These are phyloP conservation scores for Drosophila niveifrons DNA, from an alignment of 2,888 invertebrate species.

Conservation along the genomic window DNA sequence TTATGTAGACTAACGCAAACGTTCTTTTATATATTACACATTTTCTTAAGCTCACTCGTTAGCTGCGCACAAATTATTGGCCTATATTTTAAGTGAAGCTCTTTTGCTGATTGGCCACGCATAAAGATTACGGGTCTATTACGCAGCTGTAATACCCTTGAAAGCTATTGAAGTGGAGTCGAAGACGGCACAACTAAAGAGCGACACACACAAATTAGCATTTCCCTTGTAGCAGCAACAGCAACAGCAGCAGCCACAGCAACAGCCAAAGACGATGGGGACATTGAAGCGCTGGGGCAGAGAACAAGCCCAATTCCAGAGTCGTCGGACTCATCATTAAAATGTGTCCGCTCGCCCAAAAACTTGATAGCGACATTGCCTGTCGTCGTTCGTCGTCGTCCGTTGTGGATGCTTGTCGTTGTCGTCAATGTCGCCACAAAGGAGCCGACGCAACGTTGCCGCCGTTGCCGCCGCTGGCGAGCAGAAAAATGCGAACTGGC, in stretches of 20 bases:
- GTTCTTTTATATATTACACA: background rate
- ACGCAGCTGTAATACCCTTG: conserved; percentile 35
- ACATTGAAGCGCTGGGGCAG: conserved; percentile 14
- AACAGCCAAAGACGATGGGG: conserved; percentile 21
- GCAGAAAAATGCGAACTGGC: conserved; percentile 73
- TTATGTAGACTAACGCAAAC: too few relatives aligned
- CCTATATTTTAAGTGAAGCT: background rate
- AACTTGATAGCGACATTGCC: conserved; percentile 78
- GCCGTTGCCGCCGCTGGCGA: conserved; percentile 52
- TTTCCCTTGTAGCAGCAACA: conserved; percentile 74
- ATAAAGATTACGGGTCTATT: conserved; percentile 20
- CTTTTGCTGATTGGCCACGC: conserved; percentile 11
- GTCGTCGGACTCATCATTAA: conserved; percentile 77
- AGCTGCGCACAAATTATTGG: background rate
- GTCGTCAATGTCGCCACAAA: conserved; percentile 74
- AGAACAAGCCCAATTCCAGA: conserved; percentile 70
- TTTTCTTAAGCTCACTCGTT: background rate
- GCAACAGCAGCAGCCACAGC: conserved; percentile 33
- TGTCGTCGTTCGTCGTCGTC: conserved; percentile 66
- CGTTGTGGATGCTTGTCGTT: conserved; percentile 69
- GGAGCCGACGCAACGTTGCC: conserved; percentile 60
- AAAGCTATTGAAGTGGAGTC: conserved; percentile 5
- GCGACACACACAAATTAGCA: conserved; percentile 81
- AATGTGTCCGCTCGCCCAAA: conserved; percentile 78
- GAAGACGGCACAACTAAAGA: conserved; percentile 59